Conservation (phyloP, 2,888 invertebrate genomes). For the Callyntrura sp. region DNA sequence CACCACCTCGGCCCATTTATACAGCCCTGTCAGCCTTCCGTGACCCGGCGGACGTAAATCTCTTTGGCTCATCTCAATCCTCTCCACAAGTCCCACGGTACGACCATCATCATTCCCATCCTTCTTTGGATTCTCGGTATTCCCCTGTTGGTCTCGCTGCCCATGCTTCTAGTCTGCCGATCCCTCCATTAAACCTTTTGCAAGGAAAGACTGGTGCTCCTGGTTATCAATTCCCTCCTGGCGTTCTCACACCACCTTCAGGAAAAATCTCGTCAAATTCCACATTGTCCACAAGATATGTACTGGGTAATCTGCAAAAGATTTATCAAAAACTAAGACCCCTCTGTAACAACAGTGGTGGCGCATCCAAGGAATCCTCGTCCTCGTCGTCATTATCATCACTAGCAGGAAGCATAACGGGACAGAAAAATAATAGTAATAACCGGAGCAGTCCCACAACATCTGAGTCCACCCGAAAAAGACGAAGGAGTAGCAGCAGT, state of each 20-base stretch:
- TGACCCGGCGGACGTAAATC: conserved; percentile 84
- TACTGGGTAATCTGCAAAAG: conserved; percentile 82
- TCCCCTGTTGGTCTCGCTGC: conserved; percentile 58
- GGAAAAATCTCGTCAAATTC: conserved; percentile 72
- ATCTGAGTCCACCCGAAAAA: conserved; percentile 52
- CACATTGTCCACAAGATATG: conserved; percentile 82
- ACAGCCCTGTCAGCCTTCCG: conserved; percentile 84
- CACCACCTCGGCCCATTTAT: conserved; percentile 84
- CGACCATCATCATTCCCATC: conserved; percentile 76
- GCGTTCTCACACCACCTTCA: conserved; percentile 65
- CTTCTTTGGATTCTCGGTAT: conserved; percentile 68
- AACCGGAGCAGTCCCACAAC: conserved; percentile 61
- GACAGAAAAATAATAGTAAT: conserved; percentile 78
- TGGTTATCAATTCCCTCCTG: conserved; percentile 74
- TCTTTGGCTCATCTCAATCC: conserved; percentile 83
- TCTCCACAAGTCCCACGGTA: conserved; percentile 80
- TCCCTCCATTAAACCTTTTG: conserved; percentile 69
- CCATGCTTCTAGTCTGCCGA: conserved; percentile 53
- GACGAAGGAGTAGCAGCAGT: conserved; percentile 62
- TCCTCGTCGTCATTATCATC: conserved; percentile 54
- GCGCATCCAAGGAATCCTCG: conserved; percentile 46
- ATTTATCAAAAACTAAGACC: conserved; percentile 83
- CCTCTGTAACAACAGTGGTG: conserved; percentile 56
- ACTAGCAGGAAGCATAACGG: conserved; percentile 68
- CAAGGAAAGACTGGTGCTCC: conserved; percentile 73